Conservation (phyloP, 2,888 invertebrate genomes). For the Oligia strigilis region DNA sequence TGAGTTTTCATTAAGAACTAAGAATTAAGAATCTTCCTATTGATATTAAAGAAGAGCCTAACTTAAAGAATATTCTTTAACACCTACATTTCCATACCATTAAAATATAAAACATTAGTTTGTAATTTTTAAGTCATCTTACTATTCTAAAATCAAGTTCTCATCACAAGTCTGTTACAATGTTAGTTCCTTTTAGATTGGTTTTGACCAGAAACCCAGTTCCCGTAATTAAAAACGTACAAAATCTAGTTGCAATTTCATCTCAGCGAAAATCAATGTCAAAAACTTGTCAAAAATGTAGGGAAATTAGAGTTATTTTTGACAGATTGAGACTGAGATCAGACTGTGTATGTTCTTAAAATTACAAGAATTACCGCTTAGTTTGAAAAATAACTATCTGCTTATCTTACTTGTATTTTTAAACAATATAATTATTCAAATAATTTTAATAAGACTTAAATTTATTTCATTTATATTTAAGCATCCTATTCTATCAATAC, state of each 20-base stretch:
- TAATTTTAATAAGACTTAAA: neutral
- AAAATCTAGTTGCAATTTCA: no score
- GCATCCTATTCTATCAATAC: neutral
- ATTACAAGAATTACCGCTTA: no score
- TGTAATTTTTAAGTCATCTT: neutral
- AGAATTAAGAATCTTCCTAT: neutral
- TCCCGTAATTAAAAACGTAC: no score
- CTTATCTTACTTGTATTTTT: neutral
- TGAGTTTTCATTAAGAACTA: conserved; percentile 59
- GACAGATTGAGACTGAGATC: no score
- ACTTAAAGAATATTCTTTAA: neutral
- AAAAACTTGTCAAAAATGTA: no score
- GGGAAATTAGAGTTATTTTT: no score
- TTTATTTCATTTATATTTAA: neutral
- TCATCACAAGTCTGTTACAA: neutral
- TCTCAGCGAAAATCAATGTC: no score
- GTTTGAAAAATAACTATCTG: neutral
- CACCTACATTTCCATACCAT: neutral
- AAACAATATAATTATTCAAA: neutral
- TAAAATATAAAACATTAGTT: neutral
- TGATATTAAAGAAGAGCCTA: neutral
- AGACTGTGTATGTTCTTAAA: no score
- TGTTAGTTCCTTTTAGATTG: neutral
- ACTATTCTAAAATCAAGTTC: neutral
- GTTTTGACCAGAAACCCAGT: neutral